Evolutionary conservation across 2,113 vertebrate genomes (phyloP).

Genomic region (Anarhynchus alexandrinus): DNA sequence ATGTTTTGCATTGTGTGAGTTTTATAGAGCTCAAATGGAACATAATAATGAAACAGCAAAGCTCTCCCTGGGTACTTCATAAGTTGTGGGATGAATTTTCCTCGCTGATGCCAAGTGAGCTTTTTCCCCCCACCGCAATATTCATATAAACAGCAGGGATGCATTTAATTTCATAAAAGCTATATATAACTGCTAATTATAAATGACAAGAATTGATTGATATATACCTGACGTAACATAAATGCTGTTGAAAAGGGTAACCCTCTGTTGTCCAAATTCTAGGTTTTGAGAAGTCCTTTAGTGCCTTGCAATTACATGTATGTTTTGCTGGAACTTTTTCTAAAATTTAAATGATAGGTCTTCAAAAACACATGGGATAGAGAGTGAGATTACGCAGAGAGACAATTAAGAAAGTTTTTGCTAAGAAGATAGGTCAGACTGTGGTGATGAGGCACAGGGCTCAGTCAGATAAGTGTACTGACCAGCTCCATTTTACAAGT

Average conservation of each 20-base stretch:
- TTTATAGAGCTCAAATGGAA: conserved; percentile 51
- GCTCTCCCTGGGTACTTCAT: not conserved
- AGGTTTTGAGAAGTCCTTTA: not conserved
- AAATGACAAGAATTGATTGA: not conserved
- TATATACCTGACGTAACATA: not conserved
- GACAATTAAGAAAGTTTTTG: not conserved
- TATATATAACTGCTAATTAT: conserved; percentile 20
- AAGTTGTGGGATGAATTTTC: conserved; percentile 15
- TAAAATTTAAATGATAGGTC: not conserved
- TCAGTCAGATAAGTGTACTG: not conserved
- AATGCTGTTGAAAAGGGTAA: not conserved
- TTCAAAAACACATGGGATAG: not conserved
- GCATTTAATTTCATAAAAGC: not conserved
- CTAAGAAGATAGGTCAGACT: not conserved
- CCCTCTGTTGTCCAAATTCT: not conserved
- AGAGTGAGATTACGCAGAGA: not conserved
- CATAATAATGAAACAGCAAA: conserved; percentile 56
- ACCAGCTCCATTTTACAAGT: not conserved
- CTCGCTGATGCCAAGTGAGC: not conserved
- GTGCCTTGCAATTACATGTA: not conserved
- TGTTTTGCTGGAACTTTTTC: not conserved
- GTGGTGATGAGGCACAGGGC: not conserved
- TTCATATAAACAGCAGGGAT: not conserved
- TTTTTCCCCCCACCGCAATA: not conserved
- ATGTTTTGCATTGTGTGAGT: conserved; percentile 28